These are phyloP conservation scores for Corythucha ciliata DNA, from an alignment of 2,888 invertebrate genomes.

Conservation along the genomic window DNA sequence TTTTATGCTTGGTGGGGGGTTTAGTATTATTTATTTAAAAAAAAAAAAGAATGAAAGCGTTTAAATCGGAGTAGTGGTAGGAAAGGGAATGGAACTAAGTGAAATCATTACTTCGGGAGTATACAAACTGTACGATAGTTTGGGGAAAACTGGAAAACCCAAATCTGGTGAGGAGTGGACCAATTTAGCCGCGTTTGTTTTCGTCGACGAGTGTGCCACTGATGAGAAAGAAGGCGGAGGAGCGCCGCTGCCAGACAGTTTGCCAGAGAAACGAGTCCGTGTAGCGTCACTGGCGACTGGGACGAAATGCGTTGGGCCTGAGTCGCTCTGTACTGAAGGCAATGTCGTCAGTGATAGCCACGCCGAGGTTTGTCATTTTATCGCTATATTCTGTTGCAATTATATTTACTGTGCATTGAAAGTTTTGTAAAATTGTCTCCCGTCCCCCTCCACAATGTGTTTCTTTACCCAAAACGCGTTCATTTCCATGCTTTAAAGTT, in stretches of 20 bases:
- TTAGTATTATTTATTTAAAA: too few relatives aligned
- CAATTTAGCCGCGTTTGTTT: conserved; percentile 63
- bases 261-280: conserved; percentile 39
- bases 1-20: too few relatives aligned
- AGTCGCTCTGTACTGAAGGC: conserved; percentile 53
- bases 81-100: too few relatives aligned
- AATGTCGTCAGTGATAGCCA: conserved; percentile 80
- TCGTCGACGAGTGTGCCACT: too few relatives aligned
- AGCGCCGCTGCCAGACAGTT: too few relatives aligned
- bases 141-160: conserved; percentile 77
- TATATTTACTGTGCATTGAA: not conserved
- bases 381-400: not conserved
- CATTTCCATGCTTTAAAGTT: too few relatives aligned
- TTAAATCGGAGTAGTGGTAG: too few relatives aligned
- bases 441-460: too few relatives aligned
- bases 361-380: conserved; percentile 72
- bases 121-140: conserved; percentile 46
- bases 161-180: conserved; percentile 65
- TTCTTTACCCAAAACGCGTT: too few relatives aligned
- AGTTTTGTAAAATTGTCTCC: not conserved
- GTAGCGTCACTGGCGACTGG: conserved; percentile 82
- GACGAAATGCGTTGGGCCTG: conserved; percentile 77
- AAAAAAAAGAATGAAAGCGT: too few relatives aligned
- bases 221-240: too few relatives aligned
- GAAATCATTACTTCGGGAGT: conserved; percentile 2